These are phyloP conservation scores for Drosophila ercepeae DNA, from an alignment of 1,140 invertebrate species.

Conservation along the genomic window DNA sequence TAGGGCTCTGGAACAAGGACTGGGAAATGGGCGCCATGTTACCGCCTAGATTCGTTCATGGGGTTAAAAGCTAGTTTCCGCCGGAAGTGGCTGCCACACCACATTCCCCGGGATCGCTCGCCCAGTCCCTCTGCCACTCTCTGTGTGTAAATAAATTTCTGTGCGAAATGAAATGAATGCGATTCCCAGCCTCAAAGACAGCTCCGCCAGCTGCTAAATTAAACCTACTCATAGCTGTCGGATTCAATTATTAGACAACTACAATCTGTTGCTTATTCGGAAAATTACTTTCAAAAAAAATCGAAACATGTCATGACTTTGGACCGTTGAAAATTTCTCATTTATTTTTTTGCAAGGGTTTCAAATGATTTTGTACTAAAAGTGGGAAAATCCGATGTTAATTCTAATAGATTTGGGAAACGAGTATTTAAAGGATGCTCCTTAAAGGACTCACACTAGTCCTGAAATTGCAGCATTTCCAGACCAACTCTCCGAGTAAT, in stretches of 20 bases:
- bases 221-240: slow-evolving; percentile 43
- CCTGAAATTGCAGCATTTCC: background rate
- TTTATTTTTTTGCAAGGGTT: slow-evolving; percentile 4
- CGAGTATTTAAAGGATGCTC: too few relatives aligned
- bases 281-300: too few relatives aligned
- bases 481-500: background rate
- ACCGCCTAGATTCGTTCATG: slow-evolving; percentile 80
- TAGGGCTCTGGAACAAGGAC: slow-evolving; percentile 9
- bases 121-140: slow-evolving; percentile 3
- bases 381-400: slow-evolving; percentile 25
- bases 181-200: slow-evolving; percentile 58
- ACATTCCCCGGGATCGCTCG: slow-evolving; percentile 42
- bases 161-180: slow-evolving; percentile 80
- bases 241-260: slow-evolving; percentile 60
- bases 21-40: slow-evolving; percentile 52
- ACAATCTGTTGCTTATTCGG: background rate
- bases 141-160: slow-evolving; percentile 77
- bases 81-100: slow-evolving; percentile 76
- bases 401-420: slow-evolving; percentile 65
- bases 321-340: background rate
- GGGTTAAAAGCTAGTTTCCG: slow-evolving; percentile 82
- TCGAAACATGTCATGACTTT: background rate
- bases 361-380: too few relatives aligned
- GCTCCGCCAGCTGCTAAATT: slow-evolving; percentile 1
- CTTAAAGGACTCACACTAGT: too few relatives aligned